Base-by-base conservation (phyloP, 2,113 vertebrate genomes). In the Silurus glanis region DNA sequence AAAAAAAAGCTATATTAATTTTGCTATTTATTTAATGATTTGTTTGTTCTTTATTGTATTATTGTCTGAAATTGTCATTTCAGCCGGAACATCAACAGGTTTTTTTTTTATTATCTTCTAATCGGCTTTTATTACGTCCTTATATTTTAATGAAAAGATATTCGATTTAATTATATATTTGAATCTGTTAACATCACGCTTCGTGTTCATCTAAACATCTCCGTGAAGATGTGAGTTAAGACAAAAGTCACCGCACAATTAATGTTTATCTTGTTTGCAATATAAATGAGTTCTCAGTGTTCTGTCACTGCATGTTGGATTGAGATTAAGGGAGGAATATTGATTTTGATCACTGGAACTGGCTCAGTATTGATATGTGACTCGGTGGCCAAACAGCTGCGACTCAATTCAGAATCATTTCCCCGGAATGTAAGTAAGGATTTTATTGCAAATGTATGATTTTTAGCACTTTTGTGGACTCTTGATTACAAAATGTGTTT, bases 291-390 rank as follows among this genome's bases (percentile, higher is more conserved):
- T 23, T 2, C 23, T 25, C 5, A 25, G 23, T 53, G 25, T 53
- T 25, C 49, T 25, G 49, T 53, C 49, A 3, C 13, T 47, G 9
- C 19, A 62, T 47, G 9, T 47, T n/a, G 56, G 12, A 61, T 23
- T 61, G 37, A 37, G 62, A 62, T 47, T 61, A 19, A 47, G 79
- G 45, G 78, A 59, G 56, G 62, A 69, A 14, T 69, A 67, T 56
- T 55, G 81, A 81, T 62, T 9, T 47, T 9, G 17, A 4, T 81
- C 37, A 16, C n/a, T 74, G 67, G 58, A 84, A 72, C 80, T 83
- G 67, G 89, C 86, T 81, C 84, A 86, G 83, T 67, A 87, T 69
- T 82, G 89, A 89, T 69, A 47, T 83, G 74, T 13, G 7, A 64
- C 67, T 61, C 8, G 13, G 6, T 17, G 67, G 25, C 10, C 55